phyloP scores from a whole-genome alignment of 2,113 vertebrate genomes.

The Hemichromis elongatus region DNA sequence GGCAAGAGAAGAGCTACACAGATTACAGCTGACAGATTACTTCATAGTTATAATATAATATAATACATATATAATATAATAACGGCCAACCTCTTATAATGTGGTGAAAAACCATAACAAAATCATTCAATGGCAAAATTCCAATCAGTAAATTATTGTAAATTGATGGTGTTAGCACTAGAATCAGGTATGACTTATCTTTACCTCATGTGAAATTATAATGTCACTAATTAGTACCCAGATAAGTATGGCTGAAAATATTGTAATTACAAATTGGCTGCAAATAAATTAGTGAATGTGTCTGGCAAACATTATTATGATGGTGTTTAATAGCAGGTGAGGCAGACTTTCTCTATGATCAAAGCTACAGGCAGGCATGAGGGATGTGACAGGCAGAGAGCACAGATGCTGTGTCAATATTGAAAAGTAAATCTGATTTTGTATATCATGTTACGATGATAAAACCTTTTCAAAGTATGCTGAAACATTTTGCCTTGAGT shows the following conservation, averaged over 20 bases:
- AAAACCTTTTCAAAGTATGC: background rate
- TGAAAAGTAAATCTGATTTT: background rate
- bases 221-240: conserved; percentile 1
- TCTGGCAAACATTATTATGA: background rate
- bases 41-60: background rate
- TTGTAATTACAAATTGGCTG: conserved; percentile 12
- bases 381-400: background rate
- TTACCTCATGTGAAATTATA: background rate
- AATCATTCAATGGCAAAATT: background rate
- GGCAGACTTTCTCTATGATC: background rate
- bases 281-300: conserved; percentile 4
- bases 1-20: background rate
- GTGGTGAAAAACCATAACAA: background rate
- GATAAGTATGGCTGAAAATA: background rate
- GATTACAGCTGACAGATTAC: background rate
- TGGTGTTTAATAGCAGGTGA: background rate
- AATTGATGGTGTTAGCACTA: background rate
- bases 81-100: background rate
- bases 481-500: background rate
- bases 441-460: background rate
- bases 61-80: background rate
- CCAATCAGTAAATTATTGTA: background rate
- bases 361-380: background rate
- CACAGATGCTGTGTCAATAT: background rate
- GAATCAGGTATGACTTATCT: background rate